Conservation (phyloP, 2,113 vertebrate species). For the Steatornis caripensis region DNA sequence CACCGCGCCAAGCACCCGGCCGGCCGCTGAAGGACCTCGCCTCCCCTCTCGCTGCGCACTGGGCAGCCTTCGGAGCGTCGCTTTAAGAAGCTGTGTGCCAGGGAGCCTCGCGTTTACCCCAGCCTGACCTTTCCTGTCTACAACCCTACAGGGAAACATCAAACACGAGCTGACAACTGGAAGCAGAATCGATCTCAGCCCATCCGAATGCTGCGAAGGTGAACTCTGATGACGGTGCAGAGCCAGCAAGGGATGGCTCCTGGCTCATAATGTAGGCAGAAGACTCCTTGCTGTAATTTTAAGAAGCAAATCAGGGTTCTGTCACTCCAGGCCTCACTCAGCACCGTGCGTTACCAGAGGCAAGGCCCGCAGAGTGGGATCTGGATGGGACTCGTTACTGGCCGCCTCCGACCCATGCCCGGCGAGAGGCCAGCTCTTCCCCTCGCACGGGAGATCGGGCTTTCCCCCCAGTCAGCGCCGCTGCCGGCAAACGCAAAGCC, state of each 20-base stretch:
- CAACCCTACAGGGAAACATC: fast-evolving
- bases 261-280: fast-evolving
- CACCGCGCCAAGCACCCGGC: not conserved
- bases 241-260: not conserved
- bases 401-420: fast-evolving
- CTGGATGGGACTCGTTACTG: not conserved
- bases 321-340: not conserved
- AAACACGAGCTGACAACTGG: not conserved
- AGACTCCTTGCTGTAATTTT: not conserved
- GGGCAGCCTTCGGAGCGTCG: not conserved
- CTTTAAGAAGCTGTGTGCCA: not conserved
- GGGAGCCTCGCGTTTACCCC: fast-evolving
- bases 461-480: fast-evolving
- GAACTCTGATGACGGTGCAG: not conserved
- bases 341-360: not conserved
- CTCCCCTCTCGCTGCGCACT: not conserved
- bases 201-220: not conserved
- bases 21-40: not conserved
- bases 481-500: not conserved
- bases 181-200: not conserved
- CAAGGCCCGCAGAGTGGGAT: not conserved
- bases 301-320: not conserved
- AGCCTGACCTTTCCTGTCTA: not conserved
- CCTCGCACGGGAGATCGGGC: fast-evolving
- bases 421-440: not conserved